A percentile compares a stretch with the other conserved stretches of the same genome.
These are phyloP conservation scores for Cynaeus angustus DNA, from an alignment of 2,888 invertebrate species.

Conservation along the genomic window DNA sequence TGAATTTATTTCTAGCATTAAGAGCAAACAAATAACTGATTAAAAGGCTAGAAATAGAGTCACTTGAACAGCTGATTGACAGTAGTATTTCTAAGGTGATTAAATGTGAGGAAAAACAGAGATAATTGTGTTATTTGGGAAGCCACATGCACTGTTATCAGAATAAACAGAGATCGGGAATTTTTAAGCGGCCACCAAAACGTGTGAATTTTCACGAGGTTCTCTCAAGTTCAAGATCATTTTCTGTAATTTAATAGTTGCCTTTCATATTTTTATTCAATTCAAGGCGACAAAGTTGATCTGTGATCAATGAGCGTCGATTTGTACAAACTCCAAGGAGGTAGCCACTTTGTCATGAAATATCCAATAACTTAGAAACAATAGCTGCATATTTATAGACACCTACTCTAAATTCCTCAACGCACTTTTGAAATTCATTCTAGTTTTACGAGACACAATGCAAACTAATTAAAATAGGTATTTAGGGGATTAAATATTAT, in stretches of 20 bases:
- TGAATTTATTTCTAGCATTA: constrained; percentile 7
- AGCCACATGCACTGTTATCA: too few species aligned
- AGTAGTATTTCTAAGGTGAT: background rate
- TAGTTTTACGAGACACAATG: background rate
- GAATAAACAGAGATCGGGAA: too few species aligned
- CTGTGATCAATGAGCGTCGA: too few species aligned
- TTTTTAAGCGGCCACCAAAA: too few species aligned
- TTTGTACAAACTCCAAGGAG: too few species aligned
- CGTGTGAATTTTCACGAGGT: too few species aligned
- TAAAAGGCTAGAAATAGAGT: constrained; percentile 7
- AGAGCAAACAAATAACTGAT: constrained; percentile 19
- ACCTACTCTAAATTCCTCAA: background rate
- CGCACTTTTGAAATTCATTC: background rate
- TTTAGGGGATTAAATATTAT: background rate
- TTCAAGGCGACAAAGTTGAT: too few species aligned
- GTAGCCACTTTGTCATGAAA: too few species aligned
- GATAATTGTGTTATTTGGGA: background rate
- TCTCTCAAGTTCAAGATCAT: too few species aligned
- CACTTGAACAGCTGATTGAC: constrained; percentile 3
- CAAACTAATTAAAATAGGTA: background rate
- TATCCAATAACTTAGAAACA: too few species aligned
- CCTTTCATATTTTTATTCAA: too few species aligned
- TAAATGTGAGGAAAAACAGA: background rate
- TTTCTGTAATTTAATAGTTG: too few species aligned
- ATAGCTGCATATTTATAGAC: constrained; percentile 7